Evolutionary conservation across 2,797 vertebrate genomes (phyloP), one percentile per base, ranked within the genome.

Genomic region (Fistularia commersonii): DNA sequence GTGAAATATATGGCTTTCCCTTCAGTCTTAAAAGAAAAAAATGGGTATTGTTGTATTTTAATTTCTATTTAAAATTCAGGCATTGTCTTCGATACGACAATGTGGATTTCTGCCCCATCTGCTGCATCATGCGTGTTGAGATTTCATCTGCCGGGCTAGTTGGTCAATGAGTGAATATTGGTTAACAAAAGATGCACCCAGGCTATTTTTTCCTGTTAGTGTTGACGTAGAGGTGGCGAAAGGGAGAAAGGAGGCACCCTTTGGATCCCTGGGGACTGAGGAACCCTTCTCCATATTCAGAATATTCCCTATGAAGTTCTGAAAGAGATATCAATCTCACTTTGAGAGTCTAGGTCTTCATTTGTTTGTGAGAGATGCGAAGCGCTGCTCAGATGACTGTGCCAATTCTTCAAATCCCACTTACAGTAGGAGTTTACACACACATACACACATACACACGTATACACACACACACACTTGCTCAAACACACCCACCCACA

Each of bases 251-350:
- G 69, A 76, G 84, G 81, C 71, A 58, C 59, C 73, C 77, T 51
- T 66, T 57, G 51, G 64, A 55, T 79, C 88, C 91, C 91, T 62
- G 23, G 92, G 92, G 91, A 91, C 79, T 66, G 66, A 61, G 76
- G 79, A 83, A 89, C 75, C 86, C 87, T 81, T 82, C 84, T 92
- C 87, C 88, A 89, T 93, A 93, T 94, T 93, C 91, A 91, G 83
- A 93, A 92, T 90, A 90, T 85, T 89, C 90, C 84, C 86, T 84
- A 86, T 91, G 88, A 94, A 93, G 87, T 90, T 90, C 85, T 86
- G 86, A 88, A 90, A 88, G 90, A 91, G 88, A 90, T 93, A 94
- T 94, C 93, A 93, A 93, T 95, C 93, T 95, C 91, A 94, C 92
- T 95, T 92, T 93, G 89, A 90, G 81, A 76, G 83, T 66, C 83